These are phyloP conservation scores for Odobenus rosmarus DNA, from an alignment of 2,113 vertebrate genomes.

Conservation along the genomic window DNA sequence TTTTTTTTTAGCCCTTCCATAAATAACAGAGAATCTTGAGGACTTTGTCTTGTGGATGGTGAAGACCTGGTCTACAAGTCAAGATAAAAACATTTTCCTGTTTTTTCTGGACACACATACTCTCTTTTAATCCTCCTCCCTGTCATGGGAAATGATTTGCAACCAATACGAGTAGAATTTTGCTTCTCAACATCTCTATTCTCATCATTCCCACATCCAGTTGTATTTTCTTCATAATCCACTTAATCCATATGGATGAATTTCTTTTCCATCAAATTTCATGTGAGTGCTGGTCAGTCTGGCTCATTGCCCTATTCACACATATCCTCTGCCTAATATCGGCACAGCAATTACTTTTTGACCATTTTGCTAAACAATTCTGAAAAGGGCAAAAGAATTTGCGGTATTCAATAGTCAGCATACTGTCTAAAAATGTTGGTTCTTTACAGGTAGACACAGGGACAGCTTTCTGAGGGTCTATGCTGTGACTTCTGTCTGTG, in stretches of 20 bases:
- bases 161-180: neutral
- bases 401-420: neutral
- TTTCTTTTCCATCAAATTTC: neutral
- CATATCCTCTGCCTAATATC: neutral
- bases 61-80: neutral
- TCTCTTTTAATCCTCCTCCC: neutral
- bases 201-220: neutral
- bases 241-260: neutral
- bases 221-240: neutral
- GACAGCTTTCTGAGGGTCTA: neutral
- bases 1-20: neutral
- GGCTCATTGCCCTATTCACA: neutral
- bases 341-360: too few species aligned
- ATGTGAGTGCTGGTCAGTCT: neutral
- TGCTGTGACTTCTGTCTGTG: neutral
- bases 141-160: neutral
- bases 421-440: neutral
- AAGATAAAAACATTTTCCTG: neutral
- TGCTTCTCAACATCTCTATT: neutral
- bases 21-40: neutral
- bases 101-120: neutral
- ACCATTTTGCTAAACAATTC: neutral
- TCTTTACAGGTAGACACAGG: neutral
- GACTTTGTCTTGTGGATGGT: neutral
- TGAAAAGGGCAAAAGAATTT: neutral